Conservation (phyloP, 2,113 vertebrate species). For the Passerina amoena region DNA sequence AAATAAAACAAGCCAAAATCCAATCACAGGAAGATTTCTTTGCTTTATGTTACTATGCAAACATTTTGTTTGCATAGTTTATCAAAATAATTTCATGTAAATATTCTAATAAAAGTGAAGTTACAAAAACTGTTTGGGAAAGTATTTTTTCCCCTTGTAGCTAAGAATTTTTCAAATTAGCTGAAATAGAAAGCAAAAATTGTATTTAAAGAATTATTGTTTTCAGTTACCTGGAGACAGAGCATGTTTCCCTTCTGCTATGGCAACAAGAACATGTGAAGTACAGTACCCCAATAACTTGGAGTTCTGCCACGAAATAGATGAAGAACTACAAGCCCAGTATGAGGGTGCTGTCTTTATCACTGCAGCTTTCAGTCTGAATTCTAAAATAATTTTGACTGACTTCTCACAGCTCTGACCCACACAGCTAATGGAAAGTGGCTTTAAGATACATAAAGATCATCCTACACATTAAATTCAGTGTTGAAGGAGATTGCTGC, state of each 20-base stretch:
- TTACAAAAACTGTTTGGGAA: conserved; percentile 35
- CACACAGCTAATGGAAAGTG: not conserved
- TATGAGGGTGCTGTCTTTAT: not conserved
- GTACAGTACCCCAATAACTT: conserved; percentile 51
- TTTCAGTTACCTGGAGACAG: conserved; percentile 68
- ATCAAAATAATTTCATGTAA: not conserved
- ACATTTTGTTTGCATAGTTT: not conserved
- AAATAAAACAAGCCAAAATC: not conserved
- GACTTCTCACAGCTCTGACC: not conserved
- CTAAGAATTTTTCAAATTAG: conserved; percentile 53
- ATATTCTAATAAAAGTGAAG: not conserved
- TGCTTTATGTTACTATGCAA: not conserved
- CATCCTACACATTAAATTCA: not conserved
- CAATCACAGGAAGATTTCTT: not conserved
- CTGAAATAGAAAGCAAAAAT: conserved; percentile 53
- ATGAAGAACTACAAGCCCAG: conserved; percentile 31
- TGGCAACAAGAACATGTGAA: conserved; percentile 60
- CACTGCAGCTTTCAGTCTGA: not conserved
- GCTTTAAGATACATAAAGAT: not conserved
- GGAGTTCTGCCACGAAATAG: conserved; percentile 61
- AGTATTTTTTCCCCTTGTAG: not conserved
- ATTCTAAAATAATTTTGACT: not conserved
- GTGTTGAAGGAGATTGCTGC: not conserved
- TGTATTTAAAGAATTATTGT: conserved; percentile 60
- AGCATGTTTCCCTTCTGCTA: conserved; percentile 69